Percentiles rank a stretch among this genome's conserved stretches.
Evolutionary conservation across 1,140 invertebrate genomes (phyloP).

Genomic region (Dendrolimus kikuchii): DNA sequence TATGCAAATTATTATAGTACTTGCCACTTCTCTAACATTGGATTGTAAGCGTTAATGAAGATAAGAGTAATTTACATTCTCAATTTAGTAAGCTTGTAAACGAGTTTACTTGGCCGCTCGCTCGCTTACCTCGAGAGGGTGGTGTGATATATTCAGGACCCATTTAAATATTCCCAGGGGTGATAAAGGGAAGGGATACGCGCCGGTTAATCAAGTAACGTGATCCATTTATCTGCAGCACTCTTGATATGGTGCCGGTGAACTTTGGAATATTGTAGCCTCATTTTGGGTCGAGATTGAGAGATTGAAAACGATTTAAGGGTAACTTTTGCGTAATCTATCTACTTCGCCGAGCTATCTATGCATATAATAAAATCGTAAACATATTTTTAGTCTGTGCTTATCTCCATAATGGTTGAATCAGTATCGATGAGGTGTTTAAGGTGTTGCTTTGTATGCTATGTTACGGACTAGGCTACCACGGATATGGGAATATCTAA

Average conservation of each 20-base stretch:
- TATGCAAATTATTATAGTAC: not conserved
- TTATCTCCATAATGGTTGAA: too few relatives aligned
- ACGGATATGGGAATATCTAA: too few relatives aligned
- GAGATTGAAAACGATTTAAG: slow-evolving; percentile 36
- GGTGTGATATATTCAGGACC: slow-evolving; percentile 61
- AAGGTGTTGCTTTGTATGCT: too few relatives aligned
- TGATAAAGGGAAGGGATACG: slow-evolving; percentile 62
- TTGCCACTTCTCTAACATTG: slow-evolving; percentile 10
- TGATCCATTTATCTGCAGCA: slow-evolving; percentile 68
- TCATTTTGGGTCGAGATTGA: slow-evolving; percentile 46
- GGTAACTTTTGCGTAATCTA: slow-evolving; percentile 13
- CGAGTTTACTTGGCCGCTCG: slow-evolving; percentile 32
- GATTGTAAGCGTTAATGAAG: slow-evolving; percentile 41
- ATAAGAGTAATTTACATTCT: slow-evolving; percentile 49
- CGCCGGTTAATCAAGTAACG: slow-evolving; percentile 69
- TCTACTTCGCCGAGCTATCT: slow-evolving; percentile 1
- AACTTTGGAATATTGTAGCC: slow-evolving; percentile 60
- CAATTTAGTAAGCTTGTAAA: slow-evolving; percentile 54
- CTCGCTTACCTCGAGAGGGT: slow-evolving; percentile 46
- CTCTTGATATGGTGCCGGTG: slow-evolving; percentile 60
- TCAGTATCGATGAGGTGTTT: too few relatives aligned
- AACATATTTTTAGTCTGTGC: not conserved
- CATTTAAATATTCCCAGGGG: slow-evolving; percentile 68
- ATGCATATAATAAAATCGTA: not conserved
- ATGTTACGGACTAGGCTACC: too few relatives aligned